Evolutionary conservation across 2,888 invertebrate genomes (phyloP).

Genomic region (Criorhina ranunculi): DNA sequence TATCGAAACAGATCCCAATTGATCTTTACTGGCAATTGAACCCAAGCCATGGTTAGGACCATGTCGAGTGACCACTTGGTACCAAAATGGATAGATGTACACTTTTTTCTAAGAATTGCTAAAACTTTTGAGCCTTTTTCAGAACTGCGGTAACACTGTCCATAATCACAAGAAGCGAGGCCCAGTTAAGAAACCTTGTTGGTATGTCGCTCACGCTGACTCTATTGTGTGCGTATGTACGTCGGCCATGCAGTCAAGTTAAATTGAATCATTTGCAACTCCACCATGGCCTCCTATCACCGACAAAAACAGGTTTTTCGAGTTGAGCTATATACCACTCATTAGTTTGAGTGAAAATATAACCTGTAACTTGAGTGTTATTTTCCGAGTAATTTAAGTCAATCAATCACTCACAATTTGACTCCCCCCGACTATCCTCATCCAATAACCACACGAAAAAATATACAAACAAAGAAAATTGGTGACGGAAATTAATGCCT

Average conservation of each 20-base stretch:
- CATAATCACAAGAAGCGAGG: no score
- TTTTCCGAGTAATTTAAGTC: slow-evolving; percentile 37
- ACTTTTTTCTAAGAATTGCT: no score
- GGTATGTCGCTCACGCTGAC: no score
- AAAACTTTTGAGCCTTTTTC: no score
- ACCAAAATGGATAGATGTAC: no score
- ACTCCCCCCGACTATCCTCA: neutral
- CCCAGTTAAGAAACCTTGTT: no score
- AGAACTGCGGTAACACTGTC: no score
- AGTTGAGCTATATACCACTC: slow-evolving; percentile 12
- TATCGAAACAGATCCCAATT: no score
- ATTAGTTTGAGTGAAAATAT: slow-evolving; percentile 10
- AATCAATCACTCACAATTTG: slow-evolving; percentile 37
- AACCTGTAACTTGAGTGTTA: slow-evolving; percentile 42
- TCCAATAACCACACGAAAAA: neutral
- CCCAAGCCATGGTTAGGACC: no score
- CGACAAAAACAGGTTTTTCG: slow-evolving; percentile 33
- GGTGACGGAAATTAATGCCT: slow-evolving; percentile 51
- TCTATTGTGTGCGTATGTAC: neutral
- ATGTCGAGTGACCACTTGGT: no score
- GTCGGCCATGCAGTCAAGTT: no score
- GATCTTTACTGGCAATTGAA: no score
- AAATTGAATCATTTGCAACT: neutral
- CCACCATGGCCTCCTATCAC: neutral
- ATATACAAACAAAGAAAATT: slow-evolving; percentile 31